Conservation (phyloP, 2,113 vertebrate species). For the Phalacrocorax brasilianus region DNA sequence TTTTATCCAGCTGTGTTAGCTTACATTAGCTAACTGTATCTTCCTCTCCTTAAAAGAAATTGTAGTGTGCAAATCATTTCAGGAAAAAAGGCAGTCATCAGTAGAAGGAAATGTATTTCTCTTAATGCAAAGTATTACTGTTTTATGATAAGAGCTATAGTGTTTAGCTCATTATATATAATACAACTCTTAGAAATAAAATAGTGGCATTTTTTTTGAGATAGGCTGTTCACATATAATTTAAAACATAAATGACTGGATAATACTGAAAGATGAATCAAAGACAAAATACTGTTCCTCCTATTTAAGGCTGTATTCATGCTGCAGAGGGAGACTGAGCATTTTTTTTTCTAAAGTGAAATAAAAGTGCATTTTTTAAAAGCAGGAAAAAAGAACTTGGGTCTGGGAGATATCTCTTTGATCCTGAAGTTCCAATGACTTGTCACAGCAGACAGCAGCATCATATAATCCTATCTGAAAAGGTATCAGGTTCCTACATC, state of each 20-base stretch:
- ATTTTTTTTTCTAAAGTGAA: neutral
- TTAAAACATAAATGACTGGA: neutral
- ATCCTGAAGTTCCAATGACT: neutral
- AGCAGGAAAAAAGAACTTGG: neutral
- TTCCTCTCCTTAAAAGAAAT: neutral
- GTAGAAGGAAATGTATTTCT: neutral
- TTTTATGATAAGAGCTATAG: neutral
- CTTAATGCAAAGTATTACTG: neutral
- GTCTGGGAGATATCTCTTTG: neutral
- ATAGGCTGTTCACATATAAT: neutral
- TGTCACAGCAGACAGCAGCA: neutral
- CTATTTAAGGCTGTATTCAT: neutral
- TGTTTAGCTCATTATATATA: neutral
- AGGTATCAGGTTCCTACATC: neutral
- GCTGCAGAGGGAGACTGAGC: neutral
- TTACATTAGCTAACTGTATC: neutral
- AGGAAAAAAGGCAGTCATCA: neutral
- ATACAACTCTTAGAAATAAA: conserved; percentile 5
- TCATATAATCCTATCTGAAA: neutral
- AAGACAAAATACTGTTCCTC: neutral
- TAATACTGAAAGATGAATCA: neutral
- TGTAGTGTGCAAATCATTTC: neutral
- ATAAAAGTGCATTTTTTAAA: neutral
- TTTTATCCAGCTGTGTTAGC: neutral
- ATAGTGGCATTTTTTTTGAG: neutral